Conservation (phyloP, 2,797 vertebrate species). For the Sardinella longiceps region DNA sequence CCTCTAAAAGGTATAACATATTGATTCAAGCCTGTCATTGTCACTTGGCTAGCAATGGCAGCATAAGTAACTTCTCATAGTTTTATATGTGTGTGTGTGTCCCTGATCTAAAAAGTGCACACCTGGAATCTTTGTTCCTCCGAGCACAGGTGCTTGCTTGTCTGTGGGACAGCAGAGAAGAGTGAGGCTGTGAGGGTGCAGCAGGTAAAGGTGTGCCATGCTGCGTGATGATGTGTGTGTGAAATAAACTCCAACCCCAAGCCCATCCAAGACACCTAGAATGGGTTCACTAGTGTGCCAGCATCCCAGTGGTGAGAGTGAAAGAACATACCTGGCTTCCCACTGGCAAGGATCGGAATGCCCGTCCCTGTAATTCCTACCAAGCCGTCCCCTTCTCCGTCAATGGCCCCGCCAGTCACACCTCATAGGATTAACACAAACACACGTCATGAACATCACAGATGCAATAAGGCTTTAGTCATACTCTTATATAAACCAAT, state of each 20-base stretch:
- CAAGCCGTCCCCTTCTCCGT: slow-evolving; percentile 56
- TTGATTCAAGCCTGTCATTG: not conserved
- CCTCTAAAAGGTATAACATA: not conserved
- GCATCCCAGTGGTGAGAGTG: not conserved
- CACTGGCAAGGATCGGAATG: slow-evolving; percentile 70
- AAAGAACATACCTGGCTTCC: slow-evolving; percentile 67
- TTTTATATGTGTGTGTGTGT: not conserved
- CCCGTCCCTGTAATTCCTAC: slow-evolving; percentile 65
- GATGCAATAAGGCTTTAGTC: not conserved
- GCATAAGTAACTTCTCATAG: not conserved
- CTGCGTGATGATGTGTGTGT: not conserved
- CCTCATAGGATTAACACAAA: slow-evolving; percentile 34
- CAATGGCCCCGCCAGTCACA: slow-evolving; percentile 62
- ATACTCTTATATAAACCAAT: too few relatives aligned
- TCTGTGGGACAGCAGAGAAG: slow-evolving; percentile 33
- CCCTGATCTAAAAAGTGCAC: not conserved
- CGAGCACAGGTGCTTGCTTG: not conserved
- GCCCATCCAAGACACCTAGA: not conserved
- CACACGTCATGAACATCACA: not conserved
- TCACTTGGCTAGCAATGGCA: not conserved
- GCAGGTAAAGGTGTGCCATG: not conserved
- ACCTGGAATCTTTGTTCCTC: not conserved
- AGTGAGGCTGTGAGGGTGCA: not conserved
- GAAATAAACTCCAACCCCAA: not conserved
- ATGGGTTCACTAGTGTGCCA: not conserved